Evolutionary conservation across 2,113 vertebrate species (phyloP), one percentile per base, ranked within the genome.

Genomic region (Balaenoptera acutorostrata): DNA sequence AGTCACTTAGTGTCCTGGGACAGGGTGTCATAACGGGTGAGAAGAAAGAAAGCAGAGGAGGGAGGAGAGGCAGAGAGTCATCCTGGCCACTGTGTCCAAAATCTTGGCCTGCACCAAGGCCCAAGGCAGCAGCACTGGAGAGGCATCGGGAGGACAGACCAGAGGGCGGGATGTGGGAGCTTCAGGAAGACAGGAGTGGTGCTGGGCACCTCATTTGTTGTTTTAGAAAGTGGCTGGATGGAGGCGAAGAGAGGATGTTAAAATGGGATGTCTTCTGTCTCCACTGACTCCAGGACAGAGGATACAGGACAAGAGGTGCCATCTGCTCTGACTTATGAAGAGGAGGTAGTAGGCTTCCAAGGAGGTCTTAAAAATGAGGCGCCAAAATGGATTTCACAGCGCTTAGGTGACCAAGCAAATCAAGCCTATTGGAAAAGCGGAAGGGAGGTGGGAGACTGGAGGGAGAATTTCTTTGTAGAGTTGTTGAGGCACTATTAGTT

Each of bases 111-210:
- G 33, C 25, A 55, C 9, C 12, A 52, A 44, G 46, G 39, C 25
- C 52, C 55, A 29, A 2, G 23, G 8, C 27, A 86, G 66, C 18
- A 36, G 59, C 11, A 29, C 10, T 12, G 13, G n/a, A n/a, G 46
- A 5, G 11, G 21, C 12, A 7, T 1, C 6, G 41, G 52, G 64
- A 72, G 29, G 68, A 9, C 31, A 78, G 14, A 41, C 6, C 68
- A 10, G 36, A 13, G 2, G 0, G 20, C 8, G 12, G 39, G 5
- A 3, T 13, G 1, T 1, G 25, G n/a, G 29, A 17, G 41, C 14
- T 29, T 44, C 5, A 39, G 77, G 69, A 57, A 66, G 55, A 25
- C 3, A 11, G 63, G 2, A 49, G 72, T 17, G 25, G 25, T 57
- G 46, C 33, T 13, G 61, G 80, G 17, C 17, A 66, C 29, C 5